Percentiles rank a stretch among this genome's conserved stretches.
Conservation (phyloP, 2,888 invertebrate species). For the Ochropacha duplaris region DNA sequence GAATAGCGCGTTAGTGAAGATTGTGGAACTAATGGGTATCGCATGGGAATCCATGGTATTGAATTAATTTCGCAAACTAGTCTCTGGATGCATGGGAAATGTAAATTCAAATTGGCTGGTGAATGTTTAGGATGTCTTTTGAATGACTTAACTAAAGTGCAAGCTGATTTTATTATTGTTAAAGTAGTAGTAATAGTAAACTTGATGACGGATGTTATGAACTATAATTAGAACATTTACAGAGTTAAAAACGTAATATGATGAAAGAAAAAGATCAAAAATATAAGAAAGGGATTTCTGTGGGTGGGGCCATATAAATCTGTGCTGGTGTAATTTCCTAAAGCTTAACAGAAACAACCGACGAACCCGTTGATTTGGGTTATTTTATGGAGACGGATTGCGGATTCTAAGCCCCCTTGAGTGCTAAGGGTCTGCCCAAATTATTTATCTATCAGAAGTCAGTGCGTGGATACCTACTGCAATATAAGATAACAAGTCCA, state of each 20-base stretch:
- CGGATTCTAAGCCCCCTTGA: not conserved
- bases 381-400: slow-evolving; percentile 5
- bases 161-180: too few species aligned
- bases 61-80: not conserved
- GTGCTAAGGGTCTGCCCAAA: not conserved
- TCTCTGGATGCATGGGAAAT: not conserved
- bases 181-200: not conserved
- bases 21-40: not conserved
- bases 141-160: not conserved
- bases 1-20: slow-evolving; percentile 1
- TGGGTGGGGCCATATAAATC: not conserved
- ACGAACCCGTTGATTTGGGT: slow-evolving; percentile 1
- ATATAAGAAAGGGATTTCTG: not conserved
- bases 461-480: not conserved
- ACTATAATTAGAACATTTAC: too few species aligned
- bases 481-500: not conserved
- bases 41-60: not conserved
- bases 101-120: not conserved
- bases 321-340: not conserved
- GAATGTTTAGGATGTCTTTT: not conserved
- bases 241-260: too few species aligned
- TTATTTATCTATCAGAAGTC: not conserved
- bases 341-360: slow-evolving; percentile 1
- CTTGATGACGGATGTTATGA: not conserved
- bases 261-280: too few species aligned